Evolutionary conservation across 2,113 vertebrate species (phyloP).

Genomic region (Antigone vipio): DNA sequence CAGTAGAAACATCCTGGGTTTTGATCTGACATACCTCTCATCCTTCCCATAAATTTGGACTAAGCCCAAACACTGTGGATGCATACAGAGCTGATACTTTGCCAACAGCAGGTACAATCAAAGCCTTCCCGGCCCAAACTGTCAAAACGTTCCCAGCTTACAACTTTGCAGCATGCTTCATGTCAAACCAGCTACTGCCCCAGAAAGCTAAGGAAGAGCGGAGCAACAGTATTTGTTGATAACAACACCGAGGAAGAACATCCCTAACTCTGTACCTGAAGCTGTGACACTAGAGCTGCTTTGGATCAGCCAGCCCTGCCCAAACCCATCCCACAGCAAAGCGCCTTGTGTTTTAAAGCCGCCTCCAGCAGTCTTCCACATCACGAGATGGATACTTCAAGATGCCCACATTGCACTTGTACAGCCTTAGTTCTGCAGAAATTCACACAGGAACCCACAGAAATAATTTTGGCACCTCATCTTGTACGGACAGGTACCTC

Average conservation of each 20-base stretch:
- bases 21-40: not conserved
- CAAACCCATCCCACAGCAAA: not conserved
- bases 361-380: not conserved
- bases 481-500: not conserved
- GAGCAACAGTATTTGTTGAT: not conserved
- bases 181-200: not conserved
- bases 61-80: not conserved
- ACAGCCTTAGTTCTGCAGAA: not conserved
- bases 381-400: not conserved
- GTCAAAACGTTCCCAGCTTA: not conserved
- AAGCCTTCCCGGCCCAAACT: not conserved
- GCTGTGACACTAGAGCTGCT: not conserved
- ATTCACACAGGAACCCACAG: not conserved
- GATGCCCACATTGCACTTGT: fast-evolving
- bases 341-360: not conserved
- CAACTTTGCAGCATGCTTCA: not conserved
- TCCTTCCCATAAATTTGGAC: not conserved
- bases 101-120: not conserved
- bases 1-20: not conserved
- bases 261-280: not conserved
- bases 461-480: not conserved
- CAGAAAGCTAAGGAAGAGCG: not conserved
- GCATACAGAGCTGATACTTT: not conserved
- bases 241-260: not conserved
- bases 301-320: not conserved